A percentile compares a stretch with the other conserved stretches of the same genome.
These are phyloP conservation scores for Onychomys torridus DNA, from an alignment of 2,797 vertebrate species.

Conservation along the genomic window DNA sequence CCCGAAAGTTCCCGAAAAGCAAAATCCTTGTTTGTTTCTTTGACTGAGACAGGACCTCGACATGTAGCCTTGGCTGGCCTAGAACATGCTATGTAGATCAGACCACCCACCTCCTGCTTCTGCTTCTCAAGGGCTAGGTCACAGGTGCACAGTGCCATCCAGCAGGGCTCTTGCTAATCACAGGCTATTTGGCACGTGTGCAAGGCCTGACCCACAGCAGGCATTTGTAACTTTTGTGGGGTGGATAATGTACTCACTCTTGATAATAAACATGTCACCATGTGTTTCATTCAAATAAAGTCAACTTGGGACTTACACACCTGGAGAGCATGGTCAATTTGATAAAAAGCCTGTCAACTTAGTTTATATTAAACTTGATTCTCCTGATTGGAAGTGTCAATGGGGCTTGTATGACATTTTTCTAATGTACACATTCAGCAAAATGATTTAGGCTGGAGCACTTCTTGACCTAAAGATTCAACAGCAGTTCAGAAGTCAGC, in stretches of 20 bases:
- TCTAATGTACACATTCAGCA: slow-evolving; percentile 14
- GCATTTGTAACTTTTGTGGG: background rate
- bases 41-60: background rate
- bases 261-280: background rate
- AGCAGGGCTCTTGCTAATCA: background rate
- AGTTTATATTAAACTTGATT: slow-evolving; percentile 58
- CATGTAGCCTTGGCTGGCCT: background rate
- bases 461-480: slow-evolving; percentile 29
- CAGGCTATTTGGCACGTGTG: background rate
- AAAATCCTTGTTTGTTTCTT: background rate
- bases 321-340: slow-evolving; percentile 50
- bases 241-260: background rate
- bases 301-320: background rate
- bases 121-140: background rate
- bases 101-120: background rate
- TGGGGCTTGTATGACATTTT: slow-evolving; percentile 47
- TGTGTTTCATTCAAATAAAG: slow-evolving; percentile 57
- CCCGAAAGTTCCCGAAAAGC: background rate
- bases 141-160: background rate
- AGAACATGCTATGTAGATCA: background rate
- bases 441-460: slow-evolving; percentile 25
- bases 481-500: slow-evolving; percentile 39
- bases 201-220: background rate
- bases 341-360: slow-evolving; percentile 58
- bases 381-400: slow-evolving; percentile 41